Percentiles rank a stretch among this genome's conserved stretches.
Evolutionary conservation across 2,113 vertebrate genomes (phyloP).

Genomic region (Rattus norvegicus): DNA sequence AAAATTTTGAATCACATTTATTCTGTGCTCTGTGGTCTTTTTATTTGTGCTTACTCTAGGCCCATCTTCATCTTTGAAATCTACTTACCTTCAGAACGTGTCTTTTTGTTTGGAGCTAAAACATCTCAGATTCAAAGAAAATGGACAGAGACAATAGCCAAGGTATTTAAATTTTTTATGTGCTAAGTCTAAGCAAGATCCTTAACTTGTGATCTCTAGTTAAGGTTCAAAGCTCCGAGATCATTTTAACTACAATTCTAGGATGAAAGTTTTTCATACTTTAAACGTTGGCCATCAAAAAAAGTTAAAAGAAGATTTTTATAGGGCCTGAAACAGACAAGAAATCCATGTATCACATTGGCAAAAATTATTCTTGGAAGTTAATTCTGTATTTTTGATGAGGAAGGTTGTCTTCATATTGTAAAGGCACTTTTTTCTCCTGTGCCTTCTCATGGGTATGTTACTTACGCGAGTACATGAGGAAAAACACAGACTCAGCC

Average conservation of each 20-base stretch:
- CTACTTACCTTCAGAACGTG: slow-evolving; percentile 92
- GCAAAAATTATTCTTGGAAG: slow-evolving; percentile 54
- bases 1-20: background rate
- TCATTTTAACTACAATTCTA: background rate
- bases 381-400: background rate
- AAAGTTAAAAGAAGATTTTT: background rate
- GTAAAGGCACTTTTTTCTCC: background rate
- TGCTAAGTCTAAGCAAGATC: background rate
- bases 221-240: background rate
- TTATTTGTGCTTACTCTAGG: slow-evolving; percentile 85
- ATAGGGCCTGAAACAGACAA: background rate
- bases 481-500: background rate
- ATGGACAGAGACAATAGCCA: slow-evolving; percentile 94
- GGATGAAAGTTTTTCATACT: background rate
- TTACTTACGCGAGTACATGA: background rate
- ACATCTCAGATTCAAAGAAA: slow-evolving; percentile 91
- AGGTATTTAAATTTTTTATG: slow-evolving; percentile 87
- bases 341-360: slow-evolving; percentile 17
- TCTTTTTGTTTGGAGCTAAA: slow-evolving; percentile 93
- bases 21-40: slow-evolving; percentile 32
- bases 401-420: background rate
- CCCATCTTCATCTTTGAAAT: slow-evolving; percentile 95
- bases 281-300: background rate
- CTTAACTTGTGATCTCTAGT: background rate
- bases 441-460: background rate